phyloP scores from a whole-genome alignment of 2,113 vertebrate species.

The Calyptommatus sinebrachiatus region DNA sequence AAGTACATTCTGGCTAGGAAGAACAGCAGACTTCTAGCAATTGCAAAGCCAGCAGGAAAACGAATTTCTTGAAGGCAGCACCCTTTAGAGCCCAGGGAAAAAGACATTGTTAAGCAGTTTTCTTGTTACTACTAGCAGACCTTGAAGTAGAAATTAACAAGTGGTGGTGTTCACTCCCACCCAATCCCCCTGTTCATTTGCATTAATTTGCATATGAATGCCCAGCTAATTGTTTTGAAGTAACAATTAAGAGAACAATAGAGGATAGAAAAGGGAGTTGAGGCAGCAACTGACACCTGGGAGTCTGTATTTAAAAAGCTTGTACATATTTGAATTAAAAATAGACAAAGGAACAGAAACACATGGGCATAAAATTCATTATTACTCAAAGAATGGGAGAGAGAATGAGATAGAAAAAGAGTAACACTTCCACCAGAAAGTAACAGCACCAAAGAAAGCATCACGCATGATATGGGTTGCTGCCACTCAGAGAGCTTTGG shows the following conservation, averaged over 20 bases:
- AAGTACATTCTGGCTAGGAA: slow-evolving; percentile 48
- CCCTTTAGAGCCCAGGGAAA: slow-evolving; percentile 63
- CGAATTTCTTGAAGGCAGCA: slow-evolving; percentile 40
- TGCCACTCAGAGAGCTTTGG: slow-evolving; percentile 21
- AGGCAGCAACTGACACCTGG: slow-evolving; percentile 78
- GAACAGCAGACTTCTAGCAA: slow-evolving; percentile 57
- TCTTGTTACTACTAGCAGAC: slow-evolving; percentile 70
- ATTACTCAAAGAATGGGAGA: slow-evolving; percentile 37
- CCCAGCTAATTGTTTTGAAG: slow-evolving; percentile 80
- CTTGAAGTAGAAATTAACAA: slow-evolving; percentile 76
- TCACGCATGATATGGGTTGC: slow-evolving; percentile 4
- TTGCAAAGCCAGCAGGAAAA: slow-evolving; percentile 59
- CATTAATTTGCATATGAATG: slow-evolving; percentile 80
- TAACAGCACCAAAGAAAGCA: slow-evolving; percentile 30
- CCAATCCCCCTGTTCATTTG: slow-evolving; percentile 68
- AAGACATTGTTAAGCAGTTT: slow-evolving; percentile 66
- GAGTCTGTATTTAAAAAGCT: slow-evolving; percentile 73
- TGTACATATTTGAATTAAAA: slow-evolving; percentile 78
- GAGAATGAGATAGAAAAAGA: background rate
- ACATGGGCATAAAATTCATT: slow-evolving; percentile 66
- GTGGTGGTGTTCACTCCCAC: slow-evolving; percentile 69
- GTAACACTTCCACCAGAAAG: slow-evolving; percentile 19
- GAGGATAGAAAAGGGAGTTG: slow-evolving; percentile 73
- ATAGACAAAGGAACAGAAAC: slow-evolving; percentile 69
- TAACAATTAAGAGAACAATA: slow-evolving; percentile 82